Evolutionary conservation across 2,888 invertebrate species (phyloP), one percentile per base, ranked within the genome.

Genomic region (Plutella xylostella): DNA sequence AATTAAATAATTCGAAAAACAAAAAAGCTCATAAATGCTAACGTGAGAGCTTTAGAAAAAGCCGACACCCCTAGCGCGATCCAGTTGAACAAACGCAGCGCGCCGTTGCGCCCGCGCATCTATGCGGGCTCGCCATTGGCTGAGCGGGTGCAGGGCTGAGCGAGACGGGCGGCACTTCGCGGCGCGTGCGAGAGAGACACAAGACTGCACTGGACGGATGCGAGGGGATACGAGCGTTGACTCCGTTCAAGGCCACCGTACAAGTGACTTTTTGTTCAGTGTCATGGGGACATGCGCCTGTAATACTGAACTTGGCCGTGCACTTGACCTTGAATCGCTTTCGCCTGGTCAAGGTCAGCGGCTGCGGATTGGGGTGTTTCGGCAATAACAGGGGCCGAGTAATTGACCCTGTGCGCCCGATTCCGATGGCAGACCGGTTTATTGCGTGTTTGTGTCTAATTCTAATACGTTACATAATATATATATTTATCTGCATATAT

Each of bases 201-300:
- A 11, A 45, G 54, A 61, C 53, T 73, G 74, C 76, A 74, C 57
- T 64, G 72, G 70, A 61, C 79, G 80, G 80, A 78, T 77, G 78
- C 76, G 68, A 79, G 78, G 78, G 79, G 72, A 72, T 63, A 72
- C 79, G 82, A 77, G 68, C 82, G 72, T 78, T 83, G 82, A 82
- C 82, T 80, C 60, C 67, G 64, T 63, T 72, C 82, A 82, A 83
- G 82, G 82, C 78, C 79, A 77, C 59, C 61, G 57, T 34, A 51
- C 69, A 61, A 69, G 74, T 67, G 55, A 66, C 66, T 74, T 77
- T 77, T 76, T 75, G 64, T 76, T 62, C 60, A 15, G 64, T 73
- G 70, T 63, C 71, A 66, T 67, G 69, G 69, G 12, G 5, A 14
- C 30, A 66, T 65, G 68, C 64, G 66, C 62, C 67, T 67, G 76